Evolutionary conservation across 2,888 invertebrate species (phyloP), one percentile per base, ranked within the genome.

Genomic region (Lycophotia porphyrea): DNA sequence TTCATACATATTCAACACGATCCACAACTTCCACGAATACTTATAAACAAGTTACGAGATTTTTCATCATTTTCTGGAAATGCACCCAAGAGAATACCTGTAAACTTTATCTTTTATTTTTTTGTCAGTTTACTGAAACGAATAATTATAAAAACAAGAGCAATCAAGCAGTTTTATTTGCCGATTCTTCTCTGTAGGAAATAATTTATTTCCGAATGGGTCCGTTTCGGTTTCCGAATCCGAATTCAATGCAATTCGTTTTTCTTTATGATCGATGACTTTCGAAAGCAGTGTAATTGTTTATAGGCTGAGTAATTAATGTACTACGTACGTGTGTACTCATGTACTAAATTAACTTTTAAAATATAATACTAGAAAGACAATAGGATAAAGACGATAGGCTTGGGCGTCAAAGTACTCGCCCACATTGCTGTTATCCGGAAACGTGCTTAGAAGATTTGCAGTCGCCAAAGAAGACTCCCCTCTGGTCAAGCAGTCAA

Each of bases 1-100:
- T 31, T 4, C 27, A 24, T 44, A 44, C 18, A 58, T 74, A 76
- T 73, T 76, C 18, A 58, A 13, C 3, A 31, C 24, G 13, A 27
- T 47, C 1, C 24, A 24, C 27, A 27, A 31, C 36, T 58, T 36
- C 27, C 44, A 13, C 36, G 36, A 44, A 44, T 18, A 36, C 13
- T 4, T 31, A 15, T 15, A 11, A 18, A 42, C n/a, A 3, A 13
- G 1, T 36, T 24, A 36, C 1, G 1, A n/a, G 18, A 58, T 24
- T 44, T 8, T 55, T 58, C 24, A 55, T n/a, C 18, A 7, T 44
- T 27, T 44, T 44, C 24, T 5, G 0, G 8, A 73, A 70, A 47
- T 21, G 18, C 21, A 44, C 18, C 0, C 1, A 27, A 13, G 44
- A 5, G 13, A 21, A n/a, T 36, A 21, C 42, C 13, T 13, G 15